A percentile compares a stretch with the other conserved stretches of the same genome.
These are phyloP conservation scores for Callimorpha dominula DNA, from an alignment of 2,888 invertebrate species.

Conservation along the genomic window DNA sequence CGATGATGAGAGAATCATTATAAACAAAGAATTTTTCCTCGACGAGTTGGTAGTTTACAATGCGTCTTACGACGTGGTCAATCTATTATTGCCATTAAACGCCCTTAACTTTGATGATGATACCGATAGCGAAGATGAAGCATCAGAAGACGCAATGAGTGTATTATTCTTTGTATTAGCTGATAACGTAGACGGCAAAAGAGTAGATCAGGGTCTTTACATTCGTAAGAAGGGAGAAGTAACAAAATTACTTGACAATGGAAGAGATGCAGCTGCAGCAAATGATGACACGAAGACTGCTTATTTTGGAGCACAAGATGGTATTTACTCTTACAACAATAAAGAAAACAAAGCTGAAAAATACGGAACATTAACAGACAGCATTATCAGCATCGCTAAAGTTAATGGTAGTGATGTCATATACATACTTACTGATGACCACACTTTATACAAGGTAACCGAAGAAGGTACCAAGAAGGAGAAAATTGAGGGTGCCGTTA, in stretches of 20 bases:
- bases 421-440: slow-evolving; percentile 67
- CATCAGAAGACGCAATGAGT: slow-evolving; percentile 11
- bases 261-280: slow-evolving; percentile 58
- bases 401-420: slow-evolving; percentile 60
- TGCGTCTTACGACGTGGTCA: slow-evolving; percentile 58
- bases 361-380: slow-evolving; percentile 66
- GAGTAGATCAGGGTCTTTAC: slow-evolving; percentile 59
- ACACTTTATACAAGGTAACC: slow-evolving; percentile 68
- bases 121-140: slow-evolving; percentile 31
- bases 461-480: slow-evolving; percentile 67
- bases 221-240: slow-evolving; percentile 46
- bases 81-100: slow-evolving; percentile 58
- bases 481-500: slow-evolving; percentile 56
- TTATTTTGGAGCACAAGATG: slow-evolving; percentile 66
- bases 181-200: slow-evolving; percentile 48
- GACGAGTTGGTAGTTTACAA: slow-evolving; percentile 50
- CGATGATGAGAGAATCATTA: slow-evolving; percentile 43
- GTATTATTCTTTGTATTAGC: slow-evolving; percentile 59
- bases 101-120: slow-evolving; percentile 55
- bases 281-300: slow-evolving; percentile 54
- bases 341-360: slow-evolving; percentile 57
- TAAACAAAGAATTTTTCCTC: slow-evolving; percentile 54
- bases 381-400: slow-evolving; percentile 62
- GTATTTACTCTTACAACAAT: slow-evolving; percentile 62
- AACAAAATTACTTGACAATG: slow-evolving; percentile 60